These are phyloP conservation scores for Aramus guarauna DNA, from an alignment of 2,113 vertebrate species.

Conservation along the genomic window DNA sequence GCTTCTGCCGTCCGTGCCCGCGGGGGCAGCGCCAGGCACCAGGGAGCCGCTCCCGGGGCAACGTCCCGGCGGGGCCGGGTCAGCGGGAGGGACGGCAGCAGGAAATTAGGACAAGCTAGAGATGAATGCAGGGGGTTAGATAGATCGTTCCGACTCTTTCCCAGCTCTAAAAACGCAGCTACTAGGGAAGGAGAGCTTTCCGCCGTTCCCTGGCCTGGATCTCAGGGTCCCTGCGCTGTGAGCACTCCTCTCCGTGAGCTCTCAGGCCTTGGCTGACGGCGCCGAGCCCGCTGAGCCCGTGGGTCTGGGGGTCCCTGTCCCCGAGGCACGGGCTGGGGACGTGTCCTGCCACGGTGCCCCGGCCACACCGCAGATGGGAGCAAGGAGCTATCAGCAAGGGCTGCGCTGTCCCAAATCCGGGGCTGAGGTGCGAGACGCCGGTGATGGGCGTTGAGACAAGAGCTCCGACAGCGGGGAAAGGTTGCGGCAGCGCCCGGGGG, in stretches of 20 bases:
- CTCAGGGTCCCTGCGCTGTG: too few relatives aligned
- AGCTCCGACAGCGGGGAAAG: neutral
- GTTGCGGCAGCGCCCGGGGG: accelerated
- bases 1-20: neutral
- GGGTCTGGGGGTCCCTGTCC: neutral
- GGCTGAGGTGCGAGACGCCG: accelerated
- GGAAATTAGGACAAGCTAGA: neutral
- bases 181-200: neutral
- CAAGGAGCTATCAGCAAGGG: neutral
- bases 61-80: accelerated
- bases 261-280: neutral
- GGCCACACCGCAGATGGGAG: accelerated
- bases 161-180: neutral
- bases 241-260: accelerated
- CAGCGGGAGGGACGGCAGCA: neutral
- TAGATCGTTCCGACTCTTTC: too few relatives aligned
- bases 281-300: neutral
- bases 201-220: neutral
- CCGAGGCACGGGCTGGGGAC: neutral
- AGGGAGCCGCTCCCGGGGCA: neutral
- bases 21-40: neutral
- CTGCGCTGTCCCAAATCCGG: neutral
- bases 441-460: neutral
- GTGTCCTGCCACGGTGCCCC: too few relatives aligned
- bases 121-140: neutral